A percentile compares a stretch with the other conserved stretches of the same genome.
These are phyloP conservation scores for Calliopsis andreniformis DNA, from an alignment of 1,140 invertebrate genomes.

Conservation along the genomic window DNA sequence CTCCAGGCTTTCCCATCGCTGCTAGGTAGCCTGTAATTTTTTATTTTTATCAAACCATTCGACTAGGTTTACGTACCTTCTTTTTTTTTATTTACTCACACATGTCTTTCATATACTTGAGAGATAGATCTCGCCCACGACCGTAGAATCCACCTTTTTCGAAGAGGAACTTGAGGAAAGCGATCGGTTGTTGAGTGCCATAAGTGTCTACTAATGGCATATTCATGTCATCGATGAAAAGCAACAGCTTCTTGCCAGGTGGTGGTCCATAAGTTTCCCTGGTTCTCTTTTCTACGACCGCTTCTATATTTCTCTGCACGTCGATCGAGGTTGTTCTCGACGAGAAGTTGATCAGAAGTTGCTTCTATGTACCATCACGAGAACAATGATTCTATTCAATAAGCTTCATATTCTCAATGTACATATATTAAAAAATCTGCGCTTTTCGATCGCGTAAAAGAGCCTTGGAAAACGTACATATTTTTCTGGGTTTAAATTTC, in stretches of 20 bases:
- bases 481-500: slow-evolving; percentile 85
- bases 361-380: slow-evolving; percentile 76
- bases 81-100: slow-evolving; percentile 78
- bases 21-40: slow-evolving; percentile 85
- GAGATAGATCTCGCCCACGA: slow-evolving; percentile 93
- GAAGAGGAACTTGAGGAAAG: slow-evolving; percentile 91
- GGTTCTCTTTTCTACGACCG: slow-evolving; percentile 92
- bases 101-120: slow-evolving; percentile 93
- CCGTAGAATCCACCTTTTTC: slow-evolving; percentile 94
- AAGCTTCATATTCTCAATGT: neutral
- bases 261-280: slow-evolving; percentile 94
- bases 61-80: no score
- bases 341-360: slow-evolving; percentile 94
- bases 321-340: slow-evolving; percentile 94
- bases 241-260: slow-evolving; percentile 91
- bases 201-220: slow-evolving; percentile 95
- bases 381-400: slow-evolving; percentile 20
- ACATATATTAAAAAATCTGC: no score
- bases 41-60: no score
- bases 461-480: slow-evolving; percentile 88
- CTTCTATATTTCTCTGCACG: slow-evolving; percentile 92
- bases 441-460: no score
- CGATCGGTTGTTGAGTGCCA: slow-evolving; percentile 96
- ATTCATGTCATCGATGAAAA: slow-evolving; percentile 97
- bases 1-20: slow-evolving; percentile 91